Conservation (phyloP, 2,797 vertebrate genomes). For the Scleropages formosus region DNA sequence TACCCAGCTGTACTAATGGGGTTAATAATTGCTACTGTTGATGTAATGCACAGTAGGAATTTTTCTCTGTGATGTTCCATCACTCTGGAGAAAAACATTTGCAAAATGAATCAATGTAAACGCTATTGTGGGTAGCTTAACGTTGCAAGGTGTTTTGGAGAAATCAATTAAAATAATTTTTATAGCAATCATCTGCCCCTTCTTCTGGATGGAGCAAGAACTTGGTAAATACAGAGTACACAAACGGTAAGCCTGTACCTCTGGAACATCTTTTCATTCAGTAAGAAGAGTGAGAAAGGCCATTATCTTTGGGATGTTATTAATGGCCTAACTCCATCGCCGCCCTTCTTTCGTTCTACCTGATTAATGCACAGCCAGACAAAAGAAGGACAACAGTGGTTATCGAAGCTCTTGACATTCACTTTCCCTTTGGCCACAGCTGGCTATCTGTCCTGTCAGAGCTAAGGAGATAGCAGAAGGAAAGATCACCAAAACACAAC, state of each 20-base stretch:
- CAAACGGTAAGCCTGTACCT: background rate
- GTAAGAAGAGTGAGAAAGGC: background rate
- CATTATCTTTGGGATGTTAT: constrained; percentile 26
- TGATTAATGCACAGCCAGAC: constrained; percentile 29
- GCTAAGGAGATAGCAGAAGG: background rate
- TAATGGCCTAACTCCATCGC: constrained; percentile 16
- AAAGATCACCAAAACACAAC: constrained; percentile 17
- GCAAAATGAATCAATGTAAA: too few relatives aligned
- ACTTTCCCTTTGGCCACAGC: constrained; percentile 16
- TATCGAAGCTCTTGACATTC: constrained; percentile 10
- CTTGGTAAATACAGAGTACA: constrained; percentile 12
- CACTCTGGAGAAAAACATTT: too few relatives aligned
- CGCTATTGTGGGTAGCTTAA: too few relatives aligned
- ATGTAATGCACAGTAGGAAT: too few relatives aligned
- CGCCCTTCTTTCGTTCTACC: background rate
- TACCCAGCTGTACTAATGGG: too few relatives aligned
- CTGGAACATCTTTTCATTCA: background rate
- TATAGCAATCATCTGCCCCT: background rate
- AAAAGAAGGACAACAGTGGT: constrained; percentile 28
- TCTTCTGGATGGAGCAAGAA: background rate
- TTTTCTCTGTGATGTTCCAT: too few relatives aligned
- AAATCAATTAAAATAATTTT: too few relatives aligned
- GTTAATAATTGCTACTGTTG: too few relatives aligned
- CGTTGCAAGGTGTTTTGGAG: too few relatives aligned
- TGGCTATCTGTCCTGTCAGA: constrained; percentile 29